A percentile compares a stretch with the other conserved stretches of the same genome.
Conservation (phyloP, 2,113 vertebrate species). For the Dolichallabes microphthalmus region DNA sequence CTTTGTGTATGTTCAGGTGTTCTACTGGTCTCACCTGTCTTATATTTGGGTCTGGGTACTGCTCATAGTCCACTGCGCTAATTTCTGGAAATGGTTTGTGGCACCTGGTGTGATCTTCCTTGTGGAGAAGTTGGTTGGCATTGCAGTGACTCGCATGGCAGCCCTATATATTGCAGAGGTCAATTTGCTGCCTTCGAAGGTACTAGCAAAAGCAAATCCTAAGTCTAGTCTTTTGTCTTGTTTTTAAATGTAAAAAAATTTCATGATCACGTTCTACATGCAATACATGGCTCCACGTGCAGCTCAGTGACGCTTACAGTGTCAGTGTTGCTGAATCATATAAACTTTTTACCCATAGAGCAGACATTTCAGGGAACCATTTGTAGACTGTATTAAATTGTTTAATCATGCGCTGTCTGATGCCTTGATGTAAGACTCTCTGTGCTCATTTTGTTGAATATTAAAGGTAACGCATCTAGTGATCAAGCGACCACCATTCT, state of each 20-base stretch:
- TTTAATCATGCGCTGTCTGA: neutral
- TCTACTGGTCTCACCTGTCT: slow-evolving; percentile 89
- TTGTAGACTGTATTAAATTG: neutral
- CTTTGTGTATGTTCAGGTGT: slow-evolving; percentile 70
- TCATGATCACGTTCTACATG: neutral
- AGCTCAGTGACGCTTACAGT: neutral
- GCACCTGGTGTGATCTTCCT: slow-evolving; percentile 78
- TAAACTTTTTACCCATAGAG: neutral
- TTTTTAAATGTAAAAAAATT: neutral
- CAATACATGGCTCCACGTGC: no score
- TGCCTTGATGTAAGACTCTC: neutral
- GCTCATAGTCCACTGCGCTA: slow-evolving; percentile 82
- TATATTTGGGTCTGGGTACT: slow-evolving; percentile 82
- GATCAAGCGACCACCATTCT: slow-evolving; percentile 78
- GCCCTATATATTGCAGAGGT: slow-evolving; percentile 79
- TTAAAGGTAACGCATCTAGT: slow-evolving; percentile 88
- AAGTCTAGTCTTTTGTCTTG: neutral
- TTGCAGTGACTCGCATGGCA: slow-evolving; percentile 67
- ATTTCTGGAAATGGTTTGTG: slow-evolving; percentile 93
- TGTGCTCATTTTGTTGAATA: neutral
- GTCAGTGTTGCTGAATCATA: neutral
- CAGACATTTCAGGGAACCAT: neutral
- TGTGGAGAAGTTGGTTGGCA: slow-evolving; percentile 80
- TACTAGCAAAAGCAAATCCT: slow-evolving; percentile 48
- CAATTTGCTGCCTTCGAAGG: slow-evolving; percentile 87